phyloP scores from a whole-genome alignment of 2,888 invertebrate genomes.

The Pachydiplax longipennis region DNA sequence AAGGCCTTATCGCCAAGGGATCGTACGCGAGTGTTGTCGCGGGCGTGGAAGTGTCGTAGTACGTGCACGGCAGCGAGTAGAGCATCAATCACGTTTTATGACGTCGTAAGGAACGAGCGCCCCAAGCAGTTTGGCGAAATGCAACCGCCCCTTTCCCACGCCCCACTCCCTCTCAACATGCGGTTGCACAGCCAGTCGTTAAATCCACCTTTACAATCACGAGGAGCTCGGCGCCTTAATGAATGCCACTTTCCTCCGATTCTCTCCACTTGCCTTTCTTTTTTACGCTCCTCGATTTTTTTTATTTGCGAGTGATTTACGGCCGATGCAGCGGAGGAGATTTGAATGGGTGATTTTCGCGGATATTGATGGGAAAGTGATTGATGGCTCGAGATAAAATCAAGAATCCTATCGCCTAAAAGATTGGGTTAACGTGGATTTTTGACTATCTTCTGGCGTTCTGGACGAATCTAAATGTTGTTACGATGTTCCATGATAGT shows the following conservation, averaged over 20 bases:
- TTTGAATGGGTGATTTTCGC: constrained; percentile 23
- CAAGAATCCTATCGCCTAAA: too few relatives aligned
- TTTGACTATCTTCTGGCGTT: too few relatives aligned
- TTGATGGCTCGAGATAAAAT: too few relatives aligned
- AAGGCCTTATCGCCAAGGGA: constrained; percentile 52
- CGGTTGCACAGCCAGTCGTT: constrained; percentile 56
- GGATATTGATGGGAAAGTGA: too few relatives aligned
- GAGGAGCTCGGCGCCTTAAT: constrained; percentile 52
- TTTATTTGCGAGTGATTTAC: constrained; percentile 45
- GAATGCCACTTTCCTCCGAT: constrained; percentile 50
- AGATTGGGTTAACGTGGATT: too few relatives aligned
- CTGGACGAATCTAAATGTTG: too few relatives aligned
- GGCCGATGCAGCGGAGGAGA: constrained; percentile 48
- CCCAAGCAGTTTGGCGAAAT: not conserved
- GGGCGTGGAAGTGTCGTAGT: constrained; percentile 32
- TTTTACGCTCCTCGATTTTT: constrained; percentile 47
- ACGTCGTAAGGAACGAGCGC: constrained; percentile 47
- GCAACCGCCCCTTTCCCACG: not conserved
- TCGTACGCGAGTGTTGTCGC: constrained; percentile 50
- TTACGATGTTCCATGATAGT: too few relatives aligned
- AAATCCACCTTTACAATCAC: constrained; percentile 54
- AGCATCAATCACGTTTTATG: constrained; percentile 37
- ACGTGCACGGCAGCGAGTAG: constrained; percentile 5
- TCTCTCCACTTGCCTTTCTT: constrained; percentile 46
- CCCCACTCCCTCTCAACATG: constrained; percentile 44